Base-by-base conservation (phyloP, 2,113 vertebrate species). In the Zapornia atra region DNA sequence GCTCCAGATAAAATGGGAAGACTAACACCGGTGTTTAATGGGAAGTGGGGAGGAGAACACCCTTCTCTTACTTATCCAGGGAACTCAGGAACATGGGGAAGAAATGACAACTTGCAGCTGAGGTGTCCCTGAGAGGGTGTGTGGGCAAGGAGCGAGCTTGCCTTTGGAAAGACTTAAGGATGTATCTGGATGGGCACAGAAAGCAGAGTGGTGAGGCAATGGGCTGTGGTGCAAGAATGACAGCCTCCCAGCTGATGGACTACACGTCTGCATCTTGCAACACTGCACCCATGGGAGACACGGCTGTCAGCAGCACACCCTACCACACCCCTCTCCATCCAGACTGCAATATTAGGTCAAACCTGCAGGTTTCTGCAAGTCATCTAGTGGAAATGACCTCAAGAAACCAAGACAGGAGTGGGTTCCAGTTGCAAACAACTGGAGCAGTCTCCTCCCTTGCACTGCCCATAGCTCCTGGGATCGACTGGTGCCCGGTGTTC, bases 401-500 rank as follows among this genome's bases (percentile, higher is more conserved):
- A 50, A 20, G 73, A 85, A 69, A 66, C 31, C 21, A 28, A 48
- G 36, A 40, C 2, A 36, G n/a, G 21, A 84, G 12, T 0, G 2
- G 61, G 12, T 8, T 13, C 36, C 22, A 38, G 17, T 11, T 57
- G 21, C 29, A 68, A 66, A 72, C 10, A 50, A 24, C 54, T 82
- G 29, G 36, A 81, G 31, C 54, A 9, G 5, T 12, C 20, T 59
- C 18, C n/a, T 86, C 4, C 0, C 8, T 72, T 51, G 25, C 29
- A 54, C 0, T 4, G 31, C 63, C 51, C 2, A 3, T 3, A 42
- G 28, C 24, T 77, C 34, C 65, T 7, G 1, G 63, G 70, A 28
- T 2, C 17, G 44, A 57, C 29, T 34, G 42, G 33, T 75, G 42
- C 26, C 34, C 51, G 75, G 40, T n/a, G 24, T 21, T 68, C 15